A percentile compares a stretch with the other conserved stretches of the same genome.
Evolutionary conservation across 2,797 vertebrate species (phyloP).

Genomic region (Sphenodon punctatus): DNA sequence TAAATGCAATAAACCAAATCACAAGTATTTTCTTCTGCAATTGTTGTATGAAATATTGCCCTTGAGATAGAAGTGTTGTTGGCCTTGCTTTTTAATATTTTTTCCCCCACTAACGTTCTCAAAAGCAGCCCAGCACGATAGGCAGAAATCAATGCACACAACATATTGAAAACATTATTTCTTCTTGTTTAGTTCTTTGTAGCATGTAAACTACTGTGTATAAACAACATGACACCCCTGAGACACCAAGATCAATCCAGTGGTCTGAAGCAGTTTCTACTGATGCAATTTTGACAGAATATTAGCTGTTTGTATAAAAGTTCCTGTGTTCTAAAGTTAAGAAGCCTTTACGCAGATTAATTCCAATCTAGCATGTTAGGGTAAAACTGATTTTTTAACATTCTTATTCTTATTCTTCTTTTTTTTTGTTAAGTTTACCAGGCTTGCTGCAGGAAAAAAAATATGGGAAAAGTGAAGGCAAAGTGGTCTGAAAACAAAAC

Average conservation of each 20-base stretch:
- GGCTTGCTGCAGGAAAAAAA: background rate
- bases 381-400: background rate
- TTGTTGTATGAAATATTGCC: background rate
- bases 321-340: too few species aligned
- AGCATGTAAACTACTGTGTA: background rate
- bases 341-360: rapidly evolving
- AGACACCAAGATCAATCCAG: background rate
- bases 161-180: background rate
- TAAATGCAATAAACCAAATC: background rate
- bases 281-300: background rate
- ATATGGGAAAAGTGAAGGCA: background rate
- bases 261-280: background rate
- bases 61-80: background rate
- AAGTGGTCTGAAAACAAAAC: background rate
- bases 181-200: background rate
- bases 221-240: background rate
- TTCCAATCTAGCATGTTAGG: background rate
- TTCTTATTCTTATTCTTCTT: too few species aligned
- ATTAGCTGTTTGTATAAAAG: background rate
- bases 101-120: background rate
- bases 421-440: too few species aligned
- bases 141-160: background rate
- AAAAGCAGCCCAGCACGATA: rapidly evolving
- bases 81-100: background rate
- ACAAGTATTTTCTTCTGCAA: background rate